phyloP scores from a whole-genome alignment of 2,113 vertebrate genomes.

The Syngnathus typhle region DNA sequence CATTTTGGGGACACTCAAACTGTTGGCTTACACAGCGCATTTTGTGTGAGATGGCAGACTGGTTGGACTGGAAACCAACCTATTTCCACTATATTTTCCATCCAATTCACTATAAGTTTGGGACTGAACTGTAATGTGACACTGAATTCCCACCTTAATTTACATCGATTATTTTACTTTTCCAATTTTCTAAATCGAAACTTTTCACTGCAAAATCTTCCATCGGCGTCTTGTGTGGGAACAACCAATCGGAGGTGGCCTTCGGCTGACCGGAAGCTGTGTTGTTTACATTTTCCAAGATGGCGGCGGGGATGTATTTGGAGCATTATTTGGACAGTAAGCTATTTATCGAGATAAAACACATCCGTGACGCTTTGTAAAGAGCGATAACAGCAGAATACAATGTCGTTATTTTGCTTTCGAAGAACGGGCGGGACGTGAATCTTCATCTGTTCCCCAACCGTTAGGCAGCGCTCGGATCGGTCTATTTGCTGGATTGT shows the following conservation, averaged over 20 bases:
- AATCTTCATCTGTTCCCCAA: not conserved
- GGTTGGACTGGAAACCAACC: not conserved
- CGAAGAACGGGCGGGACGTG: rapidly evolving
- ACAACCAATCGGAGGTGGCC: conserved; percentile 33
- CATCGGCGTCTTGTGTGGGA: not conserved
- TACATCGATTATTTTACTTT: not conserved
- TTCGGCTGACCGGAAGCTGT: conserved; percentile 56
- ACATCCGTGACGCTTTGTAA: rapidly evolving
- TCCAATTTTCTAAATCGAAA: not conserved
- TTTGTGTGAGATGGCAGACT: not conserved
- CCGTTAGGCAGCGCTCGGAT: conserved; percentile 19
- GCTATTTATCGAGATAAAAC: conserved; percentile 18
- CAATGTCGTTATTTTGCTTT: not conserved
- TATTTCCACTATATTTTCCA: no score
- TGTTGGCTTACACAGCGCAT: not conserved
- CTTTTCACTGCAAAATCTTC: not conserved
- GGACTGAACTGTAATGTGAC: no score
- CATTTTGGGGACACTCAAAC: not conserved
- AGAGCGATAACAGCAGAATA: rapidly evolving
- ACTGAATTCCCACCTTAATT: not conserved
- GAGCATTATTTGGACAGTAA: conserved; percentile 78
- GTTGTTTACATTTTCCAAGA: conserved; percentile 73
- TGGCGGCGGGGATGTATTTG: conserved; percentile 78
- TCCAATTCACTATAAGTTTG: no score
- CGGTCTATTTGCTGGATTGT: conserved; percentile 56